Conservation (phyloP, 2,888 invertebrate genomes). For the Macrophya annulata region DNA sequence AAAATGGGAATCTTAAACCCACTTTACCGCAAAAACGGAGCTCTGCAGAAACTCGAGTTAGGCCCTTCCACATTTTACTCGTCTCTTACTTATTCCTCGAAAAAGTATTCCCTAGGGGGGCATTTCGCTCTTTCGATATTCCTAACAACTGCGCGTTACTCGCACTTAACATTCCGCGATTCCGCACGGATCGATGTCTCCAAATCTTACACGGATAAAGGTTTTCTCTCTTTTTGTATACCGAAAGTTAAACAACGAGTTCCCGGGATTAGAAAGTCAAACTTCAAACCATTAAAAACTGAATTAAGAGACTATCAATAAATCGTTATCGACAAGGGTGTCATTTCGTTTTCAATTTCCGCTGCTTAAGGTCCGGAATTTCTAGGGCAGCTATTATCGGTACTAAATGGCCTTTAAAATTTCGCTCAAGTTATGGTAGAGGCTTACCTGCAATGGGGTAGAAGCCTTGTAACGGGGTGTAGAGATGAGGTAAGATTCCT, state of each 20-base stretch:
- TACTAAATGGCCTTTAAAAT: conserved; percentile 16
- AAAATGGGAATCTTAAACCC: conserved; percentile 50
- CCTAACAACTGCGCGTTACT: neutral
- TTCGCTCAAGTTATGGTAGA: neutral
- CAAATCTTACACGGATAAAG: neutral
- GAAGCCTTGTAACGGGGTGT: conserved; percentile 18
- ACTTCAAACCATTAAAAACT: neutral
- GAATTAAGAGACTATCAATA: neutral
- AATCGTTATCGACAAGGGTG: neutral
- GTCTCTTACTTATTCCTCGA: neutral
- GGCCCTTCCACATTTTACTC: neutral
- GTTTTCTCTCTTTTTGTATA: neutral
- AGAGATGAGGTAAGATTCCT: conserved; percentile 21
- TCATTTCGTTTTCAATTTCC: conserved; percentile 36
- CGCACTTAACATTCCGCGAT: conserved; percentile 6
- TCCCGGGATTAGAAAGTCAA: neutral
- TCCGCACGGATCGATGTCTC: neutral
- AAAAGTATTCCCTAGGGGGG: conserved; percentile 3
- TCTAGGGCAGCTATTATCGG: conserved; percentile 31
- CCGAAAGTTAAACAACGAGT: neutral
- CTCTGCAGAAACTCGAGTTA: neutral
- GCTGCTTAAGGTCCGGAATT: neutral
- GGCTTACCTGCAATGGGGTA: conserved; percentile 1
- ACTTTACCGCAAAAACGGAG: conserved; percentile 27
- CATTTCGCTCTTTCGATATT: neutral